These are phyloP conservation scores for Trachurus trachurus DNA, from an alignment of 2,797 vertebrate genomes.

Conservation along the genomic window DNA sequence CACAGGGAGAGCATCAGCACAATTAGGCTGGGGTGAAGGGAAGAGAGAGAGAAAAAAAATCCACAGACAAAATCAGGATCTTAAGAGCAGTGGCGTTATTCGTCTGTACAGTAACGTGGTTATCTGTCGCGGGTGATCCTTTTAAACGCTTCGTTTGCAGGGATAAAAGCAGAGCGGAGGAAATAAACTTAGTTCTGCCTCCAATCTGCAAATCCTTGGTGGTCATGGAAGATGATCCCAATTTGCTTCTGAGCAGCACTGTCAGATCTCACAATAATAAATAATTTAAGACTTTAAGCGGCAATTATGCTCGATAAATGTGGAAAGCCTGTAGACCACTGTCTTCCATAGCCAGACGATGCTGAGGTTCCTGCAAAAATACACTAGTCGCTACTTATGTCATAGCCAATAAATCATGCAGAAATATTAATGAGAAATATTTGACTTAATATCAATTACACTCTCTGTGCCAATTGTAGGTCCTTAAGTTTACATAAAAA, in stretches of 20 bases:
- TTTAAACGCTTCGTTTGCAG: constrained; percentile 90
- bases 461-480: constrained; percentile 17
- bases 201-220: constrained; percentile 91
- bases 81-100: constrained; percentile 86
- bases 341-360: constrained; percentile 75
- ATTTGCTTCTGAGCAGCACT: constrained; percentile 89
- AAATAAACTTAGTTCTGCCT: constrained; percentile 92
- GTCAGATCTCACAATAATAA: constrained; percentile 91
- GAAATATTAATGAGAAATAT: constrained; percentile 60
- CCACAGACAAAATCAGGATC: constrained; percentile 85
- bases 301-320: constrained; percentile 90
- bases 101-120: constrained; percentile 88
- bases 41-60: constrained; percentile 73
- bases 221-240: constrained; percentile 92
- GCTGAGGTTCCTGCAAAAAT: constrained; percentile 78
- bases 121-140: constrained; percentile 90
- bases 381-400: constrained; percentile 79
- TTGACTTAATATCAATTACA: constrained; percentile 45
- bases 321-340: constrained; percentile 83
- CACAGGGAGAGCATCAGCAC: constrained; percentile 89
- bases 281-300: constrained; percentile 90
- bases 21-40: constrained; percentile 86
- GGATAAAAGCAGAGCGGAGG: constrained; percentile 89
- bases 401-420: constrained; percentile 66
- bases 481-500: constrained; percentile 17